Percentiles rank a stretch among this genome's conserved stretches.
These are phyloP conservation scores for Poeciliopsis gracilis DNA, from an alignment of 2,797 vertebrate genomes.

Conservation along the genomic window DNA sequence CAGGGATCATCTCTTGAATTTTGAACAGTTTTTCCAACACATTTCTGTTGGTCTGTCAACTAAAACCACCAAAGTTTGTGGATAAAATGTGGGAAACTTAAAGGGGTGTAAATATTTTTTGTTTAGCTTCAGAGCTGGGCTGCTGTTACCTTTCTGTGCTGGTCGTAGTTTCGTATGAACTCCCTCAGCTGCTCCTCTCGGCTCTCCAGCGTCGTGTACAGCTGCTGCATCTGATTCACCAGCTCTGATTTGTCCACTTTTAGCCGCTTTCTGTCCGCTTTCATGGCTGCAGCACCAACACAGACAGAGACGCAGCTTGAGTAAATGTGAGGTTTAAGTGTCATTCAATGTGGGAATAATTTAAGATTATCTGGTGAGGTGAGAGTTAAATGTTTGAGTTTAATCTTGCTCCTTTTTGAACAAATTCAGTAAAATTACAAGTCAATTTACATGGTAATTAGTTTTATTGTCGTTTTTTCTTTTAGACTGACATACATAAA, in stretches of 20 bases:
- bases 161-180: constrained; percentile 97
- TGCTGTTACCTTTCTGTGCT: constrained; percentile 90
- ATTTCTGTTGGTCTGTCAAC: neutral
- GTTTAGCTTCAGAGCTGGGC: neutral
- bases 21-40: neutral
- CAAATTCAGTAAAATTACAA: too few species aligned
- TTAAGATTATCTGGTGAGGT: too few species aligned
- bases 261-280: constrained; percentile 93
- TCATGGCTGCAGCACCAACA: constrained; percentile 87
- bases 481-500: neutral
- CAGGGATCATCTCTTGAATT: too few species aligned
- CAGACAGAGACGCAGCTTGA: constrained; percentile 10
- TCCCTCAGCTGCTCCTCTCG: constrained; percentile 93
- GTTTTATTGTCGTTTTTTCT: too few species aligned
- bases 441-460: too few species aligned
- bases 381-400: too few species aligned
- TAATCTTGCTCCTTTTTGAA: too few species aligned
- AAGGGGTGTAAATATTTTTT: neutral
- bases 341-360: too few species aligned
- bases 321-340: too few species aligned
- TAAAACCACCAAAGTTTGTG: neutral
- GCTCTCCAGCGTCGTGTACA: constrained; percentile 95
- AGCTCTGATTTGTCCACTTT: constrained; percentile 94
- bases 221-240: constrained; percentile 97
- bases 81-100: neutral